Conservation (phyloP, 2,797 vertebrate genomes). For the Prionace glauca region DNA sequence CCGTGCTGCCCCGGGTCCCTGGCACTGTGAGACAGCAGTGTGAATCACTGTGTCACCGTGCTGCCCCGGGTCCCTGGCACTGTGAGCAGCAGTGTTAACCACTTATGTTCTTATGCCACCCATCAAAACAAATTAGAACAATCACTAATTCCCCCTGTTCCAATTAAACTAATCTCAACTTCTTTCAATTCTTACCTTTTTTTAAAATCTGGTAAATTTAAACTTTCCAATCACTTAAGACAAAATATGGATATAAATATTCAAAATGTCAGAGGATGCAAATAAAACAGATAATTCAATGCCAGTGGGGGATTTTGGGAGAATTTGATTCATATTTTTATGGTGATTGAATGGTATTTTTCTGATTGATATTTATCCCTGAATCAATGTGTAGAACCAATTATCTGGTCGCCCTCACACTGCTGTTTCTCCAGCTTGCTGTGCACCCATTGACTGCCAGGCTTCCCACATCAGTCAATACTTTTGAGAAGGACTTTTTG, state of each 20-base stretch:
- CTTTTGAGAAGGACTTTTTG: background rate
- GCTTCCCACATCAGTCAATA: background rate
- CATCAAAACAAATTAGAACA: background rate
- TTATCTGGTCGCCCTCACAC: background rate
- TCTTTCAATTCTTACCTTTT: background rate
- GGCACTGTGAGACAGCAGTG: too few relatives aligned
- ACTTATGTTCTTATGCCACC: too few relatives aligned
- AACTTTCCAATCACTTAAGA: background rate
- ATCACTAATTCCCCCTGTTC: background rate
- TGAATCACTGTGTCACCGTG: too few relatives aligned
- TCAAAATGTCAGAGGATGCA: background rate
- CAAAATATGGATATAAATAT: background rate
- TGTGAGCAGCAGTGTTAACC: too few relatives aligned
- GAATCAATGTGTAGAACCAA: background rate
- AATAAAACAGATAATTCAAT: background rate
- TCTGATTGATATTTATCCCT: background rate
- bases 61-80: too few relatives aligned
- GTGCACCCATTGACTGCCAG: background rate
- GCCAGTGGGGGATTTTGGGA: background rate
- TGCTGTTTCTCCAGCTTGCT: background rate
- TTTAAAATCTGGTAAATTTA: background rate
- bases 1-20: too few relatives aligned
- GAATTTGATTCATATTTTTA: background rate
- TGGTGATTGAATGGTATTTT: background rate
- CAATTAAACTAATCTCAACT: background rate